Percentiles rank a stretch among this genome's conserved stretches.
Conservation (phyloP, 2,797 vertebrate genomes). For the Darevskia mixta region DNA sequence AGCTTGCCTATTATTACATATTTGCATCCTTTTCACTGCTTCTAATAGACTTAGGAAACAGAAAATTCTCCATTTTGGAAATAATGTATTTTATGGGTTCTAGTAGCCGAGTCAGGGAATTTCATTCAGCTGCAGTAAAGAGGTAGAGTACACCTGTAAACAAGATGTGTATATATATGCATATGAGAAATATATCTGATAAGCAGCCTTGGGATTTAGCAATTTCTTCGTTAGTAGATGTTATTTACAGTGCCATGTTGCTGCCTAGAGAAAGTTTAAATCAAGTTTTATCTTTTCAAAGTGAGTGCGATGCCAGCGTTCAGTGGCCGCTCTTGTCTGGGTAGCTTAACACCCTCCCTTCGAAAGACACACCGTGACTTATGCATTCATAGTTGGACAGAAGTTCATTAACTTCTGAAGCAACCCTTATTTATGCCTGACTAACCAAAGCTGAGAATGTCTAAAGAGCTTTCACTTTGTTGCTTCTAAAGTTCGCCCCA, state of each 20-base stretch:
- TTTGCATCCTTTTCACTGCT: not conserved
- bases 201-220: not conserved
- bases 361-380: not conserved
- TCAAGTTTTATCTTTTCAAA: not conserved
- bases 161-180: not conserved
- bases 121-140: not conserved
- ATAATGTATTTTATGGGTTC: not conserved
- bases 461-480: conserved; percentile 22
- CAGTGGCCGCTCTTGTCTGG: not conserved
- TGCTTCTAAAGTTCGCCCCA: not conserved
- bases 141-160: not conserved
- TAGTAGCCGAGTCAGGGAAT: not conserved
- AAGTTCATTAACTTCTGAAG: conserved; percentile 24
- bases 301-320: not conserved
- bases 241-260: not conserved
- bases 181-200: fast-evolving
- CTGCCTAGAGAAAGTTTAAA: fast-evolving
- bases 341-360: not conserved
- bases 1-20: too few relatives aligned
- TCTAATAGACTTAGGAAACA: too few relatives aligned
- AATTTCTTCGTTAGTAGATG: conserved; percentile 22
- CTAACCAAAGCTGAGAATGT: not conserved
- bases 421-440: not conserved
- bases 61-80: too few relatives aligned
- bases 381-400: not conserved